Base-by-base conservation (phyloP, 2,888 invertebrate species). In the Carcina quercana region DNA sequence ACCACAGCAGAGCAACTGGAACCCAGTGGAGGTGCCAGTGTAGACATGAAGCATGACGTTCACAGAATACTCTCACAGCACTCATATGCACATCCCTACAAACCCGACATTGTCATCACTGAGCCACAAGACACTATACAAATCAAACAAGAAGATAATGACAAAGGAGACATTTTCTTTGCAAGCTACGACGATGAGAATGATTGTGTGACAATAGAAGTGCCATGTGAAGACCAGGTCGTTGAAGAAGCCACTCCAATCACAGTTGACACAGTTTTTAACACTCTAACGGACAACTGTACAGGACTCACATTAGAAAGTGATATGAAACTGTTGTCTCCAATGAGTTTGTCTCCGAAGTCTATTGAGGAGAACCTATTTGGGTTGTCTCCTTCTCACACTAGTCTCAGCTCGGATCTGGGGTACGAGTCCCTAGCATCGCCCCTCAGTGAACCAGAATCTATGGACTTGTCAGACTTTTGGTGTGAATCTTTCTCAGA, bases 1-100 rank as follows among this genome's bases (percentile, higher is more conserved):
- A 41, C 90, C 90, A 30, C 92, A 92, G 61, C 94, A 94, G 78
- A 91, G 88, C 74, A 90, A 85, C 54, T 94, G 94, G 94, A 94
- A 93, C 68, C 94, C 94, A 50, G 85, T 92, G 60, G 86, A 88
- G 50, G 78, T 86, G 64, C 62, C 67, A 51, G 83, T 78, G n/a
- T 86, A 82, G 72, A 76, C 53, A 57, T 67, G 29, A 73, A 73
- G 42, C 79, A 71, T 35, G 79, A 84, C 45, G 67, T 80, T 14
- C 57, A 79, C 70, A 72, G 74, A 59, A 82, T 85, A 79, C 53
- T 83, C 58, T 56, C 68, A 14, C 85, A 83, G 52, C 85, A 85
- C 61, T 85, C 84, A 7, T 85, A 85, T 49, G 85, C 85, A 50
- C 79, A 84, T 67, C 79, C 82, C 64, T 79, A 75, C 65, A 56